Evolutionary conservation across 2,888 invertebrate genomes (phyloP).

Genomic region (Athalia rosae): DNA sequence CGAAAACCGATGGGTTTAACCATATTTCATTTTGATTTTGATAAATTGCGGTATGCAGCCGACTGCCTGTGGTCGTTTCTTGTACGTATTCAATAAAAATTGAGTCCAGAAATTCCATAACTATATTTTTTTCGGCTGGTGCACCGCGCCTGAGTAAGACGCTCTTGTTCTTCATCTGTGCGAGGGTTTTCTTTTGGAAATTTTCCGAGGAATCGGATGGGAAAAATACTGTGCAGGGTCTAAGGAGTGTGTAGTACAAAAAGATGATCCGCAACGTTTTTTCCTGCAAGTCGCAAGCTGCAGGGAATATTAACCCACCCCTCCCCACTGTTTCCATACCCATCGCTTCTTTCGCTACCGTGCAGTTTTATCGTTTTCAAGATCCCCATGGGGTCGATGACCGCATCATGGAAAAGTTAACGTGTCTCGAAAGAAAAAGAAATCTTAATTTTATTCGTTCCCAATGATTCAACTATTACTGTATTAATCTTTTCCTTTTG

Average conservation of each 20-base stretch:
- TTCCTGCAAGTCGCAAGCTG: slow-evolving; percentile 58
- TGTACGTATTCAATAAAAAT: slow-evolving; percentile 17
- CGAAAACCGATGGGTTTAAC: slow-evolving; percentile 20
- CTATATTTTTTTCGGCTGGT: neutral
- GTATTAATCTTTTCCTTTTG: neutral
- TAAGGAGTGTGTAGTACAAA: too few relatives aligned
- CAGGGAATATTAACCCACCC: slow-evolving; percentile 64
- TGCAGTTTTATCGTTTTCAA: neutral
- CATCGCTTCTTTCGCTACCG: neutral
- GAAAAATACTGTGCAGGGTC: neutral
- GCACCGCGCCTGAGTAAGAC: slow-evolving; percentile 23
- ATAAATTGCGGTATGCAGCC: slow-evolving; percentile 31
- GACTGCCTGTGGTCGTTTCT: neutral
- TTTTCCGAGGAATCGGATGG: slow-evolving; percentile 24
- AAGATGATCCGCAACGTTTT: too few relatives aligned
- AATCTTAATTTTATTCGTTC: too few relatives aligned
- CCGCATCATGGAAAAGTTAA: too few relatives aligned
- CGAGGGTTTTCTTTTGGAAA: slow-evolving; percentile 4
- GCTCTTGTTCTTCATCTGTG: slow-evolving; percentile 18
- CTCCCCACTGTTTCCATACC: slow-evolving; percentile 12
- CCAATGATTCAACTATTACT: too few relatives aligned
- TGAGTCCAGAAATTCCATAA: slow-evolving; percentile 35
- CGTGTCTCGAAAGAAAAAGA: too few relatives aligned
- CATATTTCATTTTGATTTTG: slow-evolving; percentile 43
- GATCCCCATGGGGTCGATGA: neutral